Evolutionary conservation across 2,113 vertebrate species (phyloP).

Genomic region (Coreoperca whiteheadi): DNA sequence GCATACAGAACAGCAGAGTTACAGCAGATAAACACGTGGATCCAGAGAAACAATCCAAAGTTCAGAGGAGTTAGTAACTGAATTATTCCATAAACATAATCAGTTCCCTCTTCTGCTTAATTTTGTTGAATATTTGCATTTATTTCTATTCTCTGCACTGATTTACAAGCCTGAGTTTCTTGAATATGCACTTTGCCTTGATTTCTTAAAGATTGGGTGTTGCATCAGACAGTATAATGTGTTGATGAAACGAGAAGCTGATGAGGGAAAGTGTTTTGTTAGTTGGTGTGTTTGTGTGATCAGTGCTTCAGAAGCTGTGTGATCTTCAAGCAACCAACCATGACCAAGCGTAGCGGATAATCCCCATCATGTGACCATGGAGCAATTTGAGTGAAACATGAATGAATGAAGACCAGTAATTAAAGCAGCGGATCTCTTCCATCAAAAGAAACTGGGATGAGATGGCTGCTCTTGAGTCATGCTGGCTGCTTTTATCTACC

Average conservation of each 20-base stretch:
- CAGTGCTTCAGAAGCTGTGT: constrained; percentile 53
- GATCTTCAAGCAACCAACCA: constrained; percentile 70
- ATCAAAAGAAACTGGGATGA: constrained; percentile 71
- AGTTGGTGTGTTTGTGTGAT: constrained; percentile 59
- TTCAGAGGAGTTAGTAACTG: constrained; percentile 5
- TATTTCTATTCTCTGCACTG: neutral
- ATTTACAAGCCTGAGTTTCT: neutral
- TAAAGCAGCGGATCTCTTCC: constrained; percentile 65
- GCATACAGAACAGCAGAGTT: constrained; percentile 30
- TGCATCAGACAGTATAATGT: constrained; percentile 44
- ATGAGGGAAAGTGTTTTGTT: constrained; percentile 53
- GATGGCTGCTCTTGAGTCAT: constrained; percentile 72
- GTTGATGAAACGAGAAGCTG: constrained; percentile 15
- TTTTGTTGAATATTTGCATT: constrained; percentile 4
- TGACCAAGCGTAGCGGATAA: constrained; percentile 68
- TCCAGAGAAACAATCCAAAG: constrained; percentile 16
- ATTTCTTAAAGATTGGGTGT: constrained; percentile 17
- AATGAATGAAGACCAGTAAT: constrained; percentile 71
- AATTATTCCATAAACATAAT: constrained; percentile 12
- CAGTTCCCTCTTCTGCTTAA: neutral
- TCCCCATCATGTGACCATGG: constrained; percentile 73
- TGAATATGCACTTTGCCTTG: constrained; percentile 32
- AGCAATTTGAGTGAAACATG: constrained; percentile 66
- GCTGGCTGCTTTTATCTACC: constrained; percentile 69
- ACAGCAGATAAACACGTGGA: constrained; percentile 20